Conservation (phyloP, 2,888 invertebrate species). For the Meta bourneti region DNA sequence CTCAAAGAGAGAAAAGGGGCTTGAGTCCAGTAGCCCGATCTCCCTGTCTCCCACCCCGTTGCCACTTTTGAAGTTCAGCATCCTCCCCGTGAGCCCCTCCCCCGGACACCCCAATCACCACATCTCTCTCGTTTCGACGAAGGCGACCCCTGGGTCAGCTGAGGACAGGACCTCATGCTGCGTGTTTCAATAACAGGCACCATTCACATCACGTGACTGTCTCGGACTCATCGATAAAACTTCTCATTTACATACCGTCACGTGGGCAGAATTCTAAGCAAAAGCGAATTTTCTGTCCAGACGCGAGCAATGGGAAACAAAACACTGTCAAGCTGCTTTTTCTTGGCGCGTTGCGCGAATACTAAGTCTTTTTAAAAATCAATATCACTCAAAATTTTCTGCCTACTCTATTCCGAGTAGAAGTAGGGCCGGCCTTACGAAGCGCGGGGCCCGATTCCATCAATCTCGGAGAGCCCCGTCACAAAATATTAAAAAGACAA, state of each 20-base stretch:
- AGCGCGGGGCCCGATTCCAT: too few relatives aligned
- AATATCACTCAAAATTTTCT: too few relatives aligned
- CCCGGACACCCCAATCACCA: not conserved
- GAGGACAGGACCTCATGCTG: constrained; percentile 48
- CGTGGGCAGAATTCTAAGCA: constrained; percentile 35
- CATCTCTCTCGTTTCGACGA: constrained; percentile 43
- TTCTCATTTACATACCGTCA: constrained; percentile 62
- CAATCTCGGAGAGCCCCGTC: too few relatives aligned
- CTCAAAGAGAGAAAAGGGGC: too few relatives aligned
- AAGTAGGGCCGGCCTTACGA: too few relatives aligned
- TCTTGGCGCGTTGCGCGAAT: too few relatives aligned
- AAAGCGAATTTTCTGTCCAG: constrained; percentile 4
- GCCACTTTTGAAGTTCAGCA: not conserved
- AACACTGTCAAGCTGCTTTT: not conserved
- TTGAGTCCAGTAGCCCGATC: not conserved
- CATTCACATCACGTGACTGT: constrained; percentile 59
- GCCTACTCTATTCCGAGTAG: too few relatives aligned
- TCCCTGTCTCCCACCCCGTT: not conserved
- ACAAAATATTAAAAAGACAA: too few relatives aligned
- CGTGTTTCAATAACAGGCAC: constrained; percentile 46
- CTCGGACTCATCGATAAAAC: constrained; percentile 35
- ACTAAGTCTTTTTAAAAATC: too few relatives aligned
- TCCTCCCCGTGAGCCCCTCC: not conserved
- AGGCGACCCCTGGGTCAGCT: constrained; percentile 1
- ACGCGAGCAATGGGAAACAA: not conserved